phyloP scores from a whole-genome alignment of 2,797 vertebrate genomes.

The Paguma larvata region DNA sequence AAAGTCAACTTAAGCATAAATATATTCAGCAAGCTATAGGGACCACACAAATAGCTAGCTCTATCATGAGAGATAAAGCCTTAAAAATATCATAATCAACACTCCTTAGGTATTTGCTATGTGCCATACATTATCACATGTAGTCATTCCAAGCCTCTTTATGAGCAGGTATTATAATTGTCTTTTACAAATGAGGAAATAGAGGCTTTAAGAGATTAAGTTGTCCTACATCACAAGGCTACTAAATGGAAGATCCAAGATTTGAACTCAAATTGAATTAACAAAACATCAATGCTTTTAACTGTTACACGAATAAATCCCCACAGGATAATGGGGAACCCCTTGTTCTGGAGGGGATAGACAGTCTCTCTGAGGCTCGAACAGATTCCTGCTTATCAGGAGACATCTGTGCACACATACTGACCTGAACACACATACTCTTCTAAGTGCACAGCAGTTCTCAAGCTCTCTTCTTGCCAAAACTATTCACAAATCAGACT shows the following conservation, averaged over 20 bases:
- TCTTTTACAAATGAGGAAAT: neutral
- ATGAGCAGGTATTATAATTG: neutral
- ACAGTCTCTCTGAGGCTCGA: neutral
- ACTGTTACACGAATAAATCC: neutral
- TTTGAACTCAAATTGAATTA: neutral
- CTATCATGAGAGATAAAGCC: neutral
- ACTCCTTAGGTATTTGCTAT: neutral
- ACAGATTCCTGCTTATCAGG: neutral
- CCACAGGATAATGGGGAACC: neutral
- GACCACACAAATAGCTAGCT: neutral
- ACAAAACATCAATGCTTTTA: neutral
- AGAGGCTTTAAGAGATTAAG: neutral
- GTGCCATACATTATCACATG: too few relatives aligned
- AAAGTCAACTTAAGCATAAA: neutral
- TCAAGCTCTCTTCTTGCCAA: neutral
- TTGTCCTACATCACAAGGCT: neutral
- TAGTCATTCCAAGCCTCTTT: neutral
- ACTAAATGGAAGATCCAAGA: neutral
- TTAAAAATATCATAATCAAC: neutral
- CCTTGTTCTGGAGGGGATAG: neutral
- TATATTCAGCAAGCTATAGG: neutral
- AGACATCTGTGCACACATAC: neutral
- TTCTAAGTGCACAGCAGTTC: neutral
- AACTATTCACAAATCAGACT: neutral
- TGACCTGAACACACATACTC: neutral